A percentile compares a stretch with the other conserved stretches of the same genome.
Conservation (phyloP, 2,797 vertebrate genomes). For the Pyrocephalus nanus region DNA sequence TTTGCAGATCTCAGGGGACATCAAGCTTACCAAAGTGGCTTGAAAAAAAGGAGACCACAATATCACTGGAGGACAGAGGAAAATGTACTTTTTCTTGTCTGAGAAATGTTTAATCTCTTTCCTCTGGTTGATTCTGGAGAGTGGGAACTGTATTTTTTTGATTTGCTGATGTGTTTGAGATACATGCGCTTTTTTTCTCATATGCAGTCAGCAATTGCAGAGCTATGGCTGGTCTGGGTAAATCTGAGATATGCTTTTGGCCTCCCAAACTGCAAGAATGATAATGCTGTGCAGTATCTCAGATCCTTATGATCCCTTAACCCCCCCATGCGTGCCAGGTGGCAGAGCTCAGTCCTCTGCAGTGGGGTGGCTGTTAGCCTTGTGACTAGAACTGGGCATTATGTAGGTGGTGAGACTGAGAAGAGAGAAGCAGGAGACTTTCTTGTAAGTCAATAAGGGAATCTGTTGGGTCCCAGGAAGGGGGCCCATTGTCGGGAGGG, state of each 20-base stretch:
- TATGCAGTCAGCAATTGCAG: background rate
- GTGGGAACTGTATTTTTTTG: background rate
- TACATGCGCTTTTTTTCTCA: background rate
- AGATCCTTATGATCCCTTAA: background rate
- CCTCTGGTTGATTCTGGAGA: background rate
- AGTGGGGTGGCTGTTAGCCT: background rate
- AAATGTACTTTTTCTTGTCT: background rate
- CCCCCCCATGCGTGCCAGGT: background rate
- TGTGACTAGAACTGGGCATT: background rate
- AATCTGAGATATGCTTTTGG: background rate
- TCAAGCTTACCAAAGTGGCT: slow-evolving; percentile 91
- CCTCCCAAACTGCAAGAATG: background rate
- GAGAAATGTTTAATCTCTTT: background rate
- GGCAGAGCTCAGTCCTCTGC: background rate
- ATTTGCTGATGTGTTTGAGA: background rate
- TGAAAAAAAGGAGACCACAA: slow-evolving; percentile 48
- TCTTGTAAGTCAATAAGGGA: background rate
- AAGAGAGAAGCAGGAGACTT: background rate
- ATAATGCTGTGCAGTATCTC: background rate
- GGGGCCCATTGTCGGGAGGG: background rate
- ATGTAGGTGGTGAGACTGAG: background rate
- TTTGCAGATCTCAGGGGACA: slow-evolving; percentile 84
- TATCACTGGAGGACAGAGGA: background rate
- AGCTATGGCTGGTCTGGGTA: background rate
- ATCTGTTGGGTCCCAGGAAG: background rate